phyloP scores from a whole-genome alignment of 2,888 invertebrate species.

The Acholoe squamosa region DNA sequence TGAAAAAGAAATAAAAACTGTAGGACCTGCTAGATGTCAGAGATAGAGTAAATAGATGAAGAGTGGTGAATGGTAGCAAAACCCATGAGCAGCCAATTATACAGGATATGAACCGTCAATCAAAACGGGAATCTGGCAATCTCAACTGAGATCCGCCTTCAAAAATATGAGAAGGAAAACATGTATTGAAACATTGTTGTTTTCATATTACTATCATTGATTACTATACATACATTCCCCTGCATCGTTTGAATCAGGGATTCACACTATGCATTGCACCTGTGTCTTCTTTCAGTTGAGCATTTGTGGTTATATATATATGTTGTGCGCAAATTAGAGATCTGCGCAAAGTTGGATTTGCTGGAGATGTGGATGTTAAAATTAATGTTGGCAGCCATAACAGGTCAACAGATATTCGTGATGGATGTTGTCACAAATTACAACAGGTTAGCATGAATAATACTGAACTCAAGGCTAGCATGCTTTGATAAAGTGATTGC shows the following conservation, averaged over 20 bases:
- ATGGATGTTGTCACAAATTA: too few species aligned
- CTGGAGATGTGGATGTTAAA: too few species aligned
- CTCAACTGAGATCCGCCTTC: slow-evolving; percentile 8
- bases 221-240: neutral
- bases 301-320: neutral
- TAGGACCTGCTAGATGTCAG: too few species aligned
- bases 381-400: too few species aligned
- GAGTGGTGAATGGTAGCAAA: neutral
- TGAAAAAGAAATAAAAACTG: too few species aligned
- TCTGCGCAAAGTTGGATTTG: too few species aligned
- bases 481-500: too few species aligned
- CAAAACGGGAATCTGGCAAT: slow-evolving; percentile 42
- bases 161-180: slow-evolving; percentile 41
- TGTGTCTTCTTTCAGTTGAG: neutral
- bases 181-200: slow-evolving; percentile 58
- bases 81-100: slow-evolving; percentile 56
- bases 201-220: slow-evolving; percentile 25
- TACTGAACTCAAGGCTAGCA: too few species aligned
- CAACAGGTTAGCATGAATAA: too few species aligned
- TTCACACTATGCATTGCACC: neutral
- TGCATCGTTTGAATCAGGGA: neutral
- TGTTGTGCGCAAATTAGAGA: too few species aligned
- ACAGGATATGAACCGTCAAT: slow-evolving; percentile 34
- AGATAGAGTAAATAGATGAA: neutral
- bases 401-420: too few species aligned